Evolutionary conservation across 2,888 invertebrate genomes (phyloP).

Genomic region (Cheilosia pagana): DNA sequence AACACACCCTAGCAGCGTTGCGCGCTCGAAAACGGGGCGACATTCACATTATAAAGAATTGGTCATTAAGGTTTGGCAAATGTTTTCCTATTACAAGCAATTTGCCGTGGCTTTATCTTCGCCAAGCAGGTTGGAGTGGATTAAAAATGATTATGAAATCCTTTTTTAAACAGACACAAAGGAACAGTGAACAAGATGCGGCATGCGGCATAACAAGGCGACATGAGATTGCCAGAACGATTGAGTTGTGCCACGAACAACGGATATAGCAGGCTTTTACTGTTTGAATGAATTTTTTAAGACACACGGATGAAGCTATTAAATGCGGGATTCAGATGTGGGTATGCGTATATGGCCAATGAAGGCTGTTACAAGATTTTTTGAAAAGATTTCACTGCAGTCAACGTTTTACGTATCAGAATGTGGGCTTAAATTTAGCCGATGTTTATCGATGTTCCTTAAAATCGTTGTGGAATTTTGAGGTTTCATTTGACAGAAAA

Average conservation of each 20-base stretch:
- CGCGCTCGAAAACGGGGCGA: neutral
- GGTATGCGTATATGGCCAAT: neutral
- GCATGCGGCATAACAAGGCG: conserved; percentile 14
- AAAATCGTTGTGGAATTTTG: no score
- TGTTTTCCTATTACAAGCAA: conserved; percentile 63
- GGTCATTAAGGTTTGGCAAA: conserved; percentile 72
- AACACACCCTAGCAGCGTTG: neutral
- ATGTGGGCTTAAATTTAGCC: no score
- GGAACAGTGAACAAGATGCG: neutral
- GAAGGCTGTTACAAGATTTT: neutral
- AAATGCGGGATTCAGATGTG: neutral
- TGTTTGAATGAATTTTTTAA: neutral
- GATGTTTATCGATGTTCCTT: no score
- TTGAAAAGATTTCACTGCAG: neutral
- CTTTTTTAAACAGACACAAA: conserved; percentile 29
- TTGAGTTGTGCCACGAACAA: neutral
- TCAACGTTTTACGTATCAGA: no score
- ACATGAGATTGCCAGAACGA: neutral
- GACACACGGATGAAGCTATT: neutral
- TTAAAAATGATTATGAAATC: conserved; percentile 69
- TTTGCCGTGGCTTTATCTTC: conserved; percentile 60
- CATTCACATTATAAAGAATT: conserved; percentile 50
- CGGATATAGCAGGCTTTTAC: neutral
- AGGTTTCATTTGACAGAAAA: no score
- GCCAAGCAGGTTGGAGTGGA: conserved; percentile 51